phyloP scores from a whole-genome alignment of 2,797 vertebrate species.

The Cryptoprocta ferox region DNA sequence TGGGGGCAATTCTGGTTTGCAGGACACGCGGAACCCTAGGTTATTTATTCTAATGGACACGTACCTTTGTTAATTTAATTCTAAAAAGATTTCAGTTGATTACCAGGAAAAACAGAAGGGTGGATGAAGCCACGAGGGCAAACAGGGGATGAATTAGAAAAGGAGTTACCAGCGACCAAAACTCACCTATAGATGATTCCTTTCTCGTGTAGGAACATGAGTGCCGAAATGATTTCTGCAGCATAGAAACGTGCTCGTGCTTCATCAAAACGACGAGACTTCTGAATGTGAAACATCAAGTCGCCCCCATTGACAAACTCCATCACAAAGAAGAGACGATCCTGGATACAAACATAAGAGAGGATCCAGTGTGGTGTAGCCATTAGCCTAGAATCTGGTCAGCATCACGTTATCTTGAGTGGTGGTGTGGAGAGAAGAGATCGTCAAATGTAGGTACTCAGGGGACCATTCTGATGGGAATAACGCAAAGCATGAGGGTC shows the following conservation, averaged over 20 bases:
- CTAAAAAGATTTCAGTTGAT: background rate
- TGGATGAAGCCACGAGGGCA: background rate
- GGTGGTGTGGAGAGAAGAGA: background rate
- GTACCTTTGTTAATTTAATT: background rate
- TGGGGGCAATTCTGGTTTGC: background rate
- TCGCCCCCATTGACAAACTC: conserved; percentile 99
- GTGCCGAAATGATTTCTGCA: conserved; percentile 97
- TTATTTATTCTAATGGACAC: background rate
- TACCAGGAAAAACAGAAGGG: background rate
- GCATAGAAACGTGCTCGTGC: conserved; percentile 95
- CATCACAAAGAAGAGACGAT: conserved; percentile 98
- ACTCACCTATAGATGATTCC: conserved; percentile 97
- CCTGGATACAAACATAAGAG: conserved; percentile 80
- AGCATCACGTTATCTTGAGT: fast-evolving
- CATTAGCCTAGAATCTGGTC: background rate
- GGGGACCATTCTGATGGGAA: background rate
- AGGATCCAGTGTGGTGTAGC: background rate
- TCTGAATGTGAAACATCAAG: conserved; percentile 99
- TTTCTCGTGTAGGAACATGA: conserved; percentile 97
- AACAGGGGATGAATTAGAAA: background rate
- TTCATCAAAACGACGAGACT: conserved; percentile 97
- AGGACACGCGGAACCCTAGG: background rate
- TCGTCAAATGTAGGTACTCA: fast-evolving
- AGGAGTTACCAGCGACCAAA: background rate
- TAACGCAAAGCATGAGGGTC: background rate